Evolutionary conservation across 2,797 vertebrate species (phyloP).

Genomic region (Saxicola maurus): DNA sequence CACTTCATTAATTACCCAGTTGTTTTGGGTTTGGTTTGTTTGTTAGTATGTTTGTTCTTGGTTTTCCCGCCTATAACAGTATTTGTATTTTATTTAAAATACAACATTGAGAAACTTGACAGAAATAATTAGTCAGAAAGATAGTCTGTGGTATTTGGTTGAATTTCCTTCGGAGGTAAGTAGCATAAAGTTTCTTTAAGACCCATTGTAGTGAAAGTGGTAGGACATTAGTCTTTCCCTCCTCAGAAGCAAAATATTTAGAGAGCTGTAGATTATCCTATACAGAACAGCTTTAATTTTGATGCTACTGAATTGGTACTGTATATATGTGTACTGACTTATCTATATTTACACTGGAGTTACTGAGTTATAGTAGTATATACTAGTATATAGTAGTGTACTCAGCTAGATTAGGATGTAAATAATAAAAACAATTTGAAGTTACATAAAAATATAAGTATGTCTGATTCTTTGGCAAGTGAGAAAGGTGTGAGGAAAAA

Average conservation of each 20-base stretch:
- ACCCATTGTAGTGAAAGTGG: not conserved
- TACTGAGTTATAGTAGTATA: not conserved
- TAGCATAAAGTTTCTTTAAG: not conserved
- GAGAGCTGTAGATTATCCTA: not conserved
- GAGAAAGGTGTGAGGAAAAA: not conserved
- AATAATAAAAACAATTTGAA: not conserved
- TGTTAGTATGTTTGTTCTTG: not conserved
- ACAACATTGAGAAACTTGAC: not conserved
- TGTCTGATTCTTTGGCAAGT: not conserved
- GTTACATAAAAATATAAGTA: not conserved
- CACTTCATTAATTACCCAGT: not conserved
- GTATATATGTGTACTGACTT: not conserved
- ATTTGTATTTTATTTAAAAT: not conserved
- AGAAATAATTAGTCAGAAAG: not conserved
- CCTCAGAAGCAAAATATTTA: not conserved
- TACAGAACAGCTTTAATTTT: not conserved
- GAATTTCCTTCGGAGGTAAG: not conserved
- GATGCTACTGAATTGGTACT: not conserved
- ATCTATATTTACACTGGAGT: not conserved
- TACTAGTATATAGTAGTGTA: not conserved
- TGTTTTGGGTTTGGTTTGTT: not conserved
- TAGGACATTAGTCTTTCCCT: not conserved
- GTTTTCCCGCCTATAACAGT: not conserved
- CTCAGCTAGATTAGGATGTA: not conserved
- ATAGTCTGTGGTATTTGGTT: not conserved